Percentiles rank a stretch among this genome's conserved stretches.
phyloP scores from a whole-genome alignment of 2,797 vertebrate genomes.

The Neomorphus geoffroyi region DNA sequence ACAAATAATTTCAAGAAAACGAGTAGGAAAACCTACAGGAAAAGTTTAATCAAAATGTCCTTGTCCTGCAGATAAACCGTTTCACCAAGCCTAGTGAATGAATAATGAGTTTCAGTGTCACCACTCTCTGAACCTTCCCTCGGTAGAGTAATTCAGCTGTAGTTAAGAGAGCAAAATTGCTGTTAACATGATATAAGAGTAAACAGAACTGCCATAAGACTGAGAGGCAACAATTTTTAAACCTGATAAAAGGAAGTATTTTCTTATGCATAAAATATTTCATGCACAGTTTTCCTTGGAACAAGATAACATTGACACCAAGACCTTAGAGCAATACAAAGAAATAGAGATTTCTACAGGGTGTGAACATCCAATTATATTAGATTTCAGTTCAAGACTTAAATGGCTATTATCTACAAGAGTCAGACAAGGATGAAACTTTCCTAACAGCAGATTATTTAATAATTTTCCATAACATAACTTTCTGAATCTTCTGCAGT shows the following conservation, averaged over 20 bases:
- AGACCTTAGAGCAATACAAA: neutral
- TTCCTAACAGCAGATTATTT: neutral
- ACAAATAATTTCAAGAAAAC: neutral
- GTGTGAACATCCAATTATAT: neutral
- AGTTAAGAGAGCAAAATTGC: neutral
- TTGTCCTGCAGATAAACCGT: neutral
- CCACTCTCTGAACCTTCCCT: neutral
- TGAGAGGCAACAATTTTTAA: neutral
- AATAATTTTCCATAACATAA: neutral
- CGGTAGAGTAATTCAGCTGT: neutral
- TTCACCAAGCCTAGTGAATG: neutral
- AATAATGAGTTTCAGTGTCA: neutral
- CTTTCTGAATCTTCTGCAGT: neutral
- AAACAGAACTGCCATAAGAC: neutral
- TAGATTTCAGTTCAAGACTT: neutral
- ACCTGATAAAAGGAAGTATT: neutral
- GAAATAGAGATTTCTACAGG: neutral
- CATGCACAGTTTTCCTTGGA: neutral
- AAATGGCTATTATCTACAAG: neutral
- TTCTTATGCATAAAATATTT: constrained; percentile 1
- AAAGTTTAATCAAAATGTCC: neutral
- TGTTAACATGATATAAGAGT: neutral
- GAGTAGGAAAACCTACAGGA: neutral
- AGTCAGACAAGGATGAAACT: neutral
- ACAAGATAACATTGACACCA: neutral